A percentile compares a stretch with the other conserved stretches of the same genome.
Conservation (phyloP, 2,797 vertebrate genomes). For the Morelia viridis region DNA sequence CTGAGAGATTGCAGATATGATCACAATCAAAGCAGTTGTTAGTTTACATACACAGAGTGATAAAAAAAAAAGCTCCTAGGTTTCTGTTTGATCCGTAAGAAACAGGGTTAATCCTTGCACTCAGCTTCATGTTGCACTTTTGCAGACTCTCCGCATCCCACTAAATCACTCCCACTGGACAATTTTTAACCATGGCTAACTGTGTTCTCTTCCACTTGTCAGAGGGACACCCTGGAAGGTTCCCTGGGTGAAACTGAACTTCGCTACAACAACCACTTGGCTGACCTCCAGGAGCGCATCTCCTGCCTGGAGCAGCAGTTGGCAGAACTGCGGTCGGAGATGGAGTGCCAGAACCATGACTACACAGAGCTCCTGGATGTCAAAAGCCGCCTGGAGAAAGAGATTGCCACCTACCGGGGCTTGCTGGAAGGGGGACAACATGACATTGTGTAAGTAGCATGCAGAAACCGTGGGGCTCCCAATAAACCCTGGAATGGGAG, state of each 20-base stretch:
- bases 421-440: conserved; percentile 84
- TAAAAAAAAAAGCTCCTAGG: not conserved
- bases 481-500: not conserved
- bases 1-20: not conserved
- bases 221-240: conserved; percentile 85
- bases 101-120: not conserved
- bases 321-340: conserved; percentile 74
- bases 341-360: conserved; percentile 82
- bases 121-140: not conserved
- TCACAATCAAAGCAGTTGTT: not conserved
- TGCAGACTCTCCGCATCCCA: not conserved
- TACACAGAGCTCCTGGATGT: conserved; percentile 86
- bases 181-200: too few relatives aligned
- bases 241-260: conserved; percentile 81
- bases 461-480: not conserved
- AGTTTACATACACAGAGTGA: not conserved
- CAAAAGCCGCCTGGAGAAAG: conserved; percentile 87
- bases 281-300: conserved; percentile 79
- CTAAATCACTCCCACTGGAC: too few relatives aligned
- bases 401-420: conserved; percentile 89
- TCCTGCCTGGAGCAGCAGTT: conserved; percentile 80
- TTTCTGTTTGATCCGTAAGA: not conserved
- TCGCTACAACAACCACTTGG: conserved; percentile 85
- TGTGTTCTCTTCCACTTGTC: not conserved
- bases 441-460: conserved; percentile 54